These are phyloP conservation scores for Pterobdella sp. DNA, from an alignment of 2,888 invertebrate species.

Conservation along the genomic window DNA sequence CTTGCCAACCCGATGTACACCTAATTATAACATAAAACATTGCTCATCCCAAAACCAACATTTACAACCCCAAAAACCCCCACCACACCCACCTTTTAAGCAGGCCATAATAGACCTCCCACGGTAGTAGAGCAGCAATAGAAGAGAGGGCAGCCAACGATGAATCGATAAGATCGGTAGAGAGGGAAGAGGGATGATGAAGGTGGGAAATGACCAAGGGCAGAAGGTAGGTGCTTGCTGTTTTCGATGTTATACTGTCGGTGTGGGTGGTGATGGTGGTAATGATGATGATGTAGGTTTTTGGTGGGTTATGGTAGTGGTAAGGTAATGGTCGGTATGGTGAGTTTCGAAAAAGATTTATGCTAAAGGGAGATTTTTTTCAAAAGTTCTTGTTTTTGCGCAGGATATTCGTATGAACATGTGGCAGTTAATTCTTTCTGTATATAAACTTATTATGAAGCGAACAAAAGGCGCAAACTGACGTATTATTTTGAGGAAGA, in stretches of 20 bases:
- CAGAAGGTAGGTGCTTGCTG: conserved; percentile 73
- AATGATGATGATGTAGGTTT: background rate
- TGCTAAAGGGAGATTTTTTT: background rate
- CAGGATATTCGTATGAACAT: background rate
- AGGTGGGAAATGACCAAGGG: conserved; percentile 75
- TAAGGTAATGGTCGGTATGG: background rate
- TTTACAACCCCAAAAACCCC: background rate
- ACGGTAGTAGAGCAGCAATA: conserved; percentile 70
- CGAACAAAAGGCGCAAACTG: background rate
- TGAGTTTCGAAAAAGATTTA: background rate
- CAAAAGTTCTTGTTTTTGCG: background rate
- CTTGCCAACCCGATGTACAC: no score
- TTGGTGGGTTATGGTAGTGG: background rate
- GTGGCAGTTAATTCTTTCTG: background rate
- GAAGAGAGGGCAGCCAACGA: conserved; percentile 70
- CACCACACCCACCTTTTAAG: conserved; percentile 55
- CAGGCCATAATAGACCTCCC: conserved; percentile 78
- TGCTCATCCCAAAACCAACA: no score
- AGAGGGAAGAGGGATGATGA: conserved; percentile 65
- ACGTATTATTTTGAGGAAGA: background rate
- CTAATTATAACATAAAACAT: no score
- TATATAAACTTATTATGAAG: background rate
- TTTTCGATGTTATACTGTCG: conserved; percentile 48
- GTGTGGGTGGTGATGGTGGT: conserved; percentile 28
- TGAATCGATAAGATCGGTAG: conserved; percentile 65